phyloP scores from a whole-genome alignment of 1,140 invertebrate species.

The Oedothorax gibbosus region DNA sequence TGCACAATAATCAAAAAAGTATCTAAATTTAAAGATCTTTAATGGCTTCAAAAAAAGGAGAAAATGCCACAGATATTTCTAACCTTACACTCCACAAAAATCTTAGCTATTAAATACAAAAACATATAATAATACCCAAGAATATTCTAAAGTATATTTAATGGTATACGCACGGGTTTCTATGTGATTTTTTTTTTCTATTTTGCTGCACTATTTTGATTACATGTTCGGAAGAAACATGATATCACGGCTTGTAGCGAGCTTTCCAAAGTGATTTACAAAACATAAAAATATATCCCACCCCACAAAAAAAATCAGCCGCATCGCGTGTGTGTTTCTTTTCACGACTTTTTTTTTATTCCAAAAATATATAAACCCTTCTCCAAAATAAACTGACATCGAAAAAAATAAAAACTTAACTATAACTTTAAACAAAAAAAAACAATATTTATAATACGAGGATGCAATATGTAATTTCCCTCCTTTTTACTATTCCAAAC shows the following conservation, averaged over 20 bases:
- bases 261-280: neutral
- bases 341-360: neutral
- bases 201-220: conserved; percentile 15
- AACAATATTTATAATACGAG: too few relatives aligned
- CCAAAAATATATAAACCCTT: neutral
- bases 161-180: neutral
- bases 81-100: too few relatives aligned
- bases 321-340: conserved; percentile 3
- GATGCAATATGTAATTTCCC: conserved; percentile 32
- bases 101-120: too few relatives aligned
- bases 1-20: too few relatives aligned
- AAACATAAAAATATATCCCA: neutral
- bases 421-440: too few relatives aligned
- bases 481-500: conserved; percentile 25
- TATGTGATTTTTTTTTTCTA: neutral
- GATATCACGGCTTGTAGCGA: neutral
- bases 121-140: neutral
- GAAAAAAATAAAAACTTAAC: too few relatives aligned
- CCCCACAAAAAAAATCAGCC: neutral
- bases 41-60: too few relatives aligned
- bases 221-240: conserved; percentile 27
- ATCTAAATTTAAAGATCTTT: too few relatives aligned
- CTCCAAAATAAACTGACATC: too few relatives aligned
- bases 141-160: neutral
- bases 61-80: too few relatives aligned